phyloP scores from a whole-genome alignment of 2,888 invertebrate genomes.

The Anaspis maculata region DNA sequence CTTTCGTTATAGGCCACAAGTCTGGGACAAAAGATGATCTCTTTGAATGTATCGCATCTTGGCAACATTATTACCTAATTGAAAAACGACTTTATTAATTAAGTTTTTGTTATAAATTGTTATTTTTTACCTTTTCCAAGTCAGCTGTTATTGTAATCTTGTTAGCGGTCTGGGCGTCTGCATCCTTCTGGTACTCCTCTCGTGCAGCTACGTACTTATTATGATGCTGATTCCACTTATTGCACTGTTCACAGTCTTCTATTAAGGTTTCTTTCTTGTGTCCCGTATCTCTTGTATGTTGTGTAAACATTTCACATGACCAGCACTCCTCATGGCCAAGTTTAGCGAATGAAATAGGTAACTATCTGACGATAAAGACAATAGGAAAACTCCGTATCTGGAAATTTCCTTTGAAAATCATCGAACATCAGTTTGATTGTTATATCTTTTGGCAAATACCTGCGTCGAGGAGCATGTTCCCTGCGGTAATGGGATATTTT shows the following conservation, averaged over 20 bases:
- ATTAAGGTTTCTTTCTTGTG: slow-evolving; percentile 9
- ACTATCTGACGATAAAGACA: slow-evolving; percentile 10
- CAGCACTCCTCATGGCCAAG: slow-evolving; percentile 14
- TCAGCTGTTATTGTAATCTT: slow-evolving; percentile 4
- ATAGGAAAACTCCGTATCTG: slow-evolving; percentile 9
- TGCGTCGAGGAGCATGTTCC: slow-evolving; percentile 12
- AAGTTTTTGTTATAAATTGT: no score
- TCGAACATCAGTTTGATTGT: slow-evolving; percentile 11
- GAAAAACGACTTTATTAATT: no score
- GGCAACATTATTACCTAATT: slow-evolving; percentile 14
- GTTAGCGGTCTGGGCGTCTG: slow-evolving; percentile 1
- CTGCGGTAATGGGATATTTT: slow-evolving; percentile 15
- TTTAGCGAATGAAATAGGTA: slow-evolving; percentile 10
- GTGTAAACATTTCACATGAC: slow-evolving; percentile 10
- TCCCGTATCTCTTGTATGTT: slow-evolving; percentile 6
- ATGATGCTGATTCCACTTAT: slow-evolving; percentile 9
- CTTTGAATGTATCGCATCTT: slow-evolving; percentile 9
- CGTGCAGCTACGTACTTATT: slow-evolving; percentile 7
- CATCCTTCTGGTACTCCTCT: slow-evolving; percentile 8
- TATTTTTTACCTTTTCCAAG: slow-evolving; percentile 11
- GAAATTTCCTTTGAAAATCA: slow-evolving; percentile 10
- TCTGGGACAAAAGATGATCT: slow-evolving; percentile 7
- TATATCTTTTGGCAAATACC: slow-evolving; percentile 15
- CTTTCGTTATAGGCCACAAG: slow-evolving; percentile 16
- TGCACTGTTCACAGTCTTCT: slow-evolving; percentile 9